Percentiles rank a stretch among this genome's conserved stretches.
phyloP scores from a whole-genome alignment of 2,113 vertebrate genomes.

The Clinocottus analis region DNA sequence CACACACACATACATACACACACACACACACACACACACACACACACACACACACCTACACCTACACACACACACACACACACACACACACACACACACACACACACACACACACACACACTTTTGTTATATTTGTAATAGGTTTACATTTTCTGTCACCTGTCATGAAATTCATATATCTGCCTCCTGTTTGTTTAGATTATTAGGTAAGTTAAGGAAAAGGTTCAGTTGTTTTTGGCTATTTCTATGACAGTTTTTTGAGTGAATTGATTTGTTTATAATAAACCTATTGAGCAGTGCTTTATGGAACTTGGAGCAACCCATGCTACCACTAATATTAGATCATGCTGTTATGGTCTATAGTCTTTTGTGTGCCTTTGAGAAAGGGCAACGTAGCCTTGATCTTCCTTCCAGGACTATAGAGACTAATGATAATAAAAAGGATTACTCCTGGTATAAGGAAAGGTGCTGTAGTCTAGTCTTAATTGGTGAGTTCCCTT shows the following conservation, averaged over 20 bases:
- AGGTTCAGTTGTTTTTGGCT: slow-evolving; percentile 14
- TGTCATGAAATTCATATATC: slow-evolving; percentile 55
- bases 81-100: too few relatives aligned
- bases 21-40: too few relatives aligned
- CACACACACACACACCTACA: too few relatives aligned
- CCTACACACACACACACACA: too few relatives aligned
- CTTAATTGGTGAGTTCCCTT: slow-evolving; percentile 82
- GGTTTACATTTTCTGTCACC: slow-evolving; percentile 63
- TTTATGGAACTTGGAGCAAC: slow-evolving; percentile 20
- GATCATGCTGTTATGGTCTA: slow-evolving; percentile 57
- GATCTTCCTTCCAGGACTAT: slow-evolving; percentile 70
- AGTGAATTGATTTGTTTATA: slow-evolving; percentile 47
- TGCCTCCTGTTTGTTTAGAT: slow-evolving; percentile 49
- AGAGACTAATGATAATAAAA: slow-evolving; percentile 79
- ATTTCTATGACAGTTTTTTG: slow-evolving; percentile 23
- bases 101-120: slow-evolving; percentile 26
- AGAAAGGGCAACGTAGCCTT: slow-evolving; percentile 71
- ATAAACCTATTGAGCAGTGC: slow-evolving; percentile 25
- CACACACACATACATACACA: too few relatives aligned
- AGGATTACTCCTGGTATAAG: slow-evolving; percentile 76
- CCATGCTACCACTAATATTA: slow-evolving; percentile 45
- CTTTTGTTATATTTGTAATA: slow-evolving; percentile 63
- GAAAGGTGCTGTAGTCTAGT: slow-evolving; percentile 78
- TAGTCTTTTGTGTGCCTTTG: slow-evolving; percentile 62
- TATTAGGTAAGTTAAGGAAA: slow-evolving; percentile 14